phyloP scores from a whole-genome alignment of 2,113 vertebrate species.

The Empidonax traillii region DNA sequence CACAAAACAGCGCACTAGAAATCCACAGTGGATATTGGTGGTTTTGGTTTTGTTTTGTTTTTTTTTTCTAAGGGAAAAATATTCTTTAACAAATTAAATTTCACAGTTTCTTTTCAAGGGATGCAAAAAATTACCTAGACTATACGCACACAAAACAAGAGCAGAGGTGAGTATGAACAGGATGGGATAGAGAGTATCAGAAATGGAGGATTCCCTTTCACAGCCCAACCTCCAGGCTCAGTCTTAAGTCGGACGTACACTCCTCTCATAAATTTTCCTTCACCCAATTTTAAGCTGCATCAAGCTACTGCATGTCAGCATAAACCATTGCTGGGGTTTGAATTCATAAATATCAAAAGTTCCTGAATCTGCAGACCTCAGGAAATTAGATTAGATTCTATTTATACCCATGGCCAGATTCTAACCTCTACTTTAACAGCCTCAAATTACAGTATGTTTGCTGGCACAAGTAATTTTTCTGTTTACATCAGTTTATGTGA shows the following conservation, averaged over 20 bases:
- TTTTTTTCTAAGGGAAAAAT: not conserved
- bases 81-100: not conserved
- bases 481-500: not conserved
- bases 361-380: constrained; percentile 13
- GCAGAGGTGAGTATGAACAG: not conserved
- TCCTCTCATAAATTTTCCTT: not conserved
- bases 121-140: not conserved
- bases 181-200: not conserved
- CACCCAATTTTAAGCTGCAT: not conserved
- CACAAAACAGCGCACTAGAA: not conserved
- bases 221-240: not conserved
- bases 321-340: not conserved
- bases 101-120: not conserved
- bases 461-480: constrained; percentile 7
- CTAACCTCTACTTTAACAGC: not conserved
- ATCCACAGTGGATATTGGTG: not conserved
- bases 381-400: constrained; percentile 11
- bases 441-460: not conserved
- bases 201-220: not conserved
- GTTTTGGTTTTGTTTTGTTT: too few species aligned
- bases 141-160: not conserved
- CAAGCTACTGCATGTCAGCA: constrained; percentile 5
- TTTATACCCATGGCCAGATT: constrained; percentile 1
- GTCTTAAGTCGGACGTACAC: not conserved
- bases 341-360: constrained; percentile 27